Evolutionary conservation across 2,888 invertebrate species (phyloP).

Genomic region (Megaustenia siamemsis): DNA sequence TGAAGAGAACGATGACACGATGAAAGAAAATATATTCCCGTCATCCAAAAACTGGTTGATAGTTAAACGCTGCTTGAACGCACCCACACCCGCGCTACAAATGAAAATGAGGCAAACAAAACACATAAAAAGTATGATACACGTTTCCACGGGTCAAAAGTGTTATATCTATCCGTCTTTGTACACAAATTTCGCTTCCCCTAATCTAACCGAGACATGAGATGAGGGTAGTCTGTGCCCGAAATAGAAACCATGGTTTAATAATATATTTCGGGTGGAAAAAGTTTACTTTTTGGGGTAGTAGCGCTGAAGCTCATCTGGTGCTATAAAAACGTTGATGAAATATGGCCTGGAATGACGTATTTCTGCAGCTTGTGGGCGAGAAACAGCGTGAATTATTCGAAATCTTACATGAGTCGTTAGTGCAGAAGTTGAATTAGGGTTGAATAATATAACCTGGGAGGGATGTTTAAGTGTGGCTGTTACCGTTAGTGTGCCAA

Average conservation of each 20-base stretch:
- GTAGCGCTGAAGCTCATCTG: not conserved
- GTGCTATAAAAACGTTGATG: not conserved
- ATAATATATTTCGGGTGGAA: not conserved
- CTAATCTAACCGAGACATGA: not conserved
- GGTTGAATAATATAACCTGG: not conserved
- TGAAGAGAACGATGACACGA: too few relatives aligned
- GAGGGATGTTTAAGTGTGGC: not conserved
- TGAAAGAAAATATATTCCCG: too few relatives aligned
- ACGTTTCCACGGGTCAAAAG: slow-evolving; percentile 13
- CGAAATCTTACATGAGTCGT: too few relatives aligned
- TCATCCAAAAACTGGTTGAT: not conserved
- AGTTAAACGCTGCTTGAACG: not conserved
- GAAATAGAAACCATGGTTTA: slow-evolving; percentile 14
- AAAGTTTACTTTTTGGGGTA: not conserved
- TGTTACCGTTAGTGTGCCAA: too few relatives aligned
- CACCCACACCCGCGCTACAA: not conserved
- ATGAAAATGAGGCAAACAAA: not conserved
- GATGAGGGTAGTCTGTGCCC: not conserved
- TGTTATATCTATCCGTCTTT: slow-evolving; percentile 25
- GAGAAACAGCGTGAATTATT: too few relatives aligned
- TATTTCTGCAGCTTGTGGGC: too few relatives aligned
- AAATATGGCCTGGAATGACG: not conserved
- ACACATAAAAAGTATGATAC: not conserved
- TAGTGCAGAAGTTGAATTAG: not conserved
- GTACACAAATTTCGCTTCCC: slow-evolving; percentile 23